Base-by-base conservation (phyloP, 2,888 invertebrate genomes). In the Trichogramma evanescens region DNA sequence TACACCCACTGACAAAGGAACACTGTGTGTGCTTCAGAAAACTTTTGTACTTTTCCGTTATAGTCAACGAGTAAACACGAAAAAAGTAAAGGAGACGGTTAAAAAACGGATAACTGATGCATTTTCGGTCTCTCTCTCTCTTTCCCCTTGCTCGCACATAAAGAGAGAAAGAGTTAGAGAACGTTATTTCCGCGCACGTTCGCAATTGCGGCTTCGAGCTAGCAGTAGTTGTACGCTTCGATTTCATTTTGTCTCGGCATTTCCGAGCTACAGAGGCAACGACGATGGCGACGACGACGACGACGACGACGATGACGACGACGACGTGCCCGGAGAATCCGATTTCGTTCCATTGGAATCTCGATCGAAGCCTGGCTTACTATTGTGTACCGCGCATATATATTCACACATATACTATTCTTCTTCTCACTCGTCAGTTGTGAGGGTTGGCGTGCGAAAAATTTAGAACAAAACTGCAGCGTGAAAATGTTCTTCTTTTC, bases 191-290 rank as follows among this genome's bases (percentile, higher is more conserved):
- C 63, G 63, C 54, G 58, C 56, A 54, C 61, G 63, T 63, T 55
- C 56, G 53, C 56, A 26, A 26, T 26, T 26, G 26, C 26, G 26
- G 26, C 26, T 26, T 26, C 26, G 26, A 26, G 26, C 26, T 26
- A 26, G 26, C 26, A 26, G 26, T 26, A 26, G 26, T 26, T 26
- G 26, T 26, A 26, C 26, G 26, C 26, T 45, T 45, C 45, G 45
- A 45, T 45, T 45, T 45, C 63, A 63, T 63, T 63, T 63, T 61
- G 61, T 63, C 63, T 61, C 61, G 63, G 57, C 49, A 51, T 61
- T 63, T 63, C 63, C 63, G 63, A 26, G 26, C 26, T 26, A 26
- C 26, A 26, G 26, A 26, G 26, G 26, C 45, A 40, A 39, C 39
- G 54, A 4, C 53, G 26, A 2, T 2, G 10, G 6, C 13, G 48